Conservation (phyloP, 2,113 vertebrate species). For the Nematolebias whitei region DNA sequence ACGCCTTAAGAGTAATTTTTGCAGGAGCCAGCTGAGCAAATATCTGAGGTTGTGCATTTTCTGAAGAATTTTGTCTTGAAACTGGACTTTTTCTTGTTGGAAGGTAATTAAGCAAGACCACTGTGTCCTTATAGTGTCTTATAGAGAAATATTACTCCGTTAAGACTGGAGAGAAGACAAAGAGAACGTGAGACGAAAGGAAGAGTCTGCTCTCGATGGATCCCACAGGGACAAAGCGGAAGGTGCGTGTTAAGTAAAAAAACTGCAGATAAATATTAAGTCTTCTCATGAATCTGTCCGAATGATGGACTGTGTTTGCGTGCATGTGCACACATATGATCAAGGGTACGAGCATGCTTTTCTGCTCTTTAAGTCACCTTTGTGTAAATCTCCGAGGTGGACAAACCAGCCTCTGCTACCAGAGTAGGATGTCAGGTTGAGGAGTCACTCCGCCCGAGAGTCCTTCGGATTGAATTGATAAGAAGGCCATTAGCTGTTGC, state of each 20-base stretch:
- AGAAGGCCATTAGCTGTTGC: conserved; percentile 66
- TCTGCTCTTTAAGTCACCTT: conserved; percentile 3
- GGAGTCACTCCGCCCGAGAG: conserved; percentile 42
- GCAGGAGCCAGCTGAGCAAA: neutral
- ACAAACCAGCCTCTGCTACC: neutral
- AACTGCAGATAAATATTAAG: conserved; percentile 36
- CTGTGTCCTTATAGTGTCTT: neutral
- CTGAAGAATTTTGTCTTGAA: neutral
- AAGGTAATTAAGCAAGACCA: conserved; percentile 9
- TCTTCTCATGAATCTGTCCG: conserved; percentile 53
- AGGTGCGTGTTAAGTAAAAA: conserved; percentile 17
- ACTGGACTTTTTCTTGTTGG: conserved; percentile 10
- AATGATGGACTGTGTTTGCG: conserved; percentile 48
- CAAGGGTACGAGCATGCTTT: neutral
- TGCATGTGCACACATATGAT: conserved; percentile 11
- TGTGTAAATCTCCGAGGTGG: conserved; percentile 10
- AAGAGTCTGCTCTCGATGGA: conserved; percentile 66
- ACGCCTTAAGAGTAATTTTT: too few relatives aligned
- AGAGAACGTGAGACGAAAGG: conserved; percentile 38
- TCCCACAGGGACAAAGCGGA: conserved; percentile 32
- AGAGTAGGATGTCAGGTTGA: conserved; percentile 11
- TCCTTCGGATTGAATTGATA: conserved; percentile 67
- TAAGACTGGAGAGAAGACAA: conserved; percentile 14
- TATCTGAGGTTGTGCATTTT: neutral
- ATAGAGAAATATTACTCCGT: neutral